Evolutionary conservation across 2,113 vertebrate genomes (phyloP), one percentile per base, ranked within the genome.

Genomic region (Cyprinodon brontotheroides): DNA sequence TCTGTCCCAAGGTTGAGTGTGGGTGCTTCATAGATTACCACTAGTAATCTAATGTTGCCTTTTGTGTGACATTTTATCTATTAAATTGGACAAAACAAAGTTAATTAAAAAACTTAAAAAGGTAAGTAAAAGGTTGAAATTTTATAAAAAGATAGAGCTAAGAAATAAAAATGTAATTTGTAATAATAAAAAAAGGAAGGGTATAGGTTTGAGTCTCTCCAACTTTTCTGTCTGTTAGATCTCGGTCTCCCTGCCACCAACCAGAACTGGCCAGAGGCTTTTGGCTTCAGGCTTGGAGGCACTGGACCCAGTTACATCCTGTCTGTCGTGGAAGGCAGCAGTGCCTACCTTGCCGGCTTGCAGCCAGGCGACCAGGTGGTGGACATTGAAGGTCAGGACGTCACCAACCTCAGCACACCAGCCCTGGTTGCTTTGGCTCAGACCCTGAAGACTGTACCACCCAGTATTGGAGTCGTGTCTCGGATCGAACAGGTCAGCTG

Each of bases 401-500:
- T 98, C 70, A 95, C 95, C 11, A 89, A 94, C 12, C 92, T 99
- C 90, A 95, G 93, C 92, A 91, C 90, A 0, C 91, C 96, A 62
- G 93, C 93, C 0, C 92, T 99, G 11, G 87, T 96, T 1, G 90
- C 89, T 57, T 87, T 98, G 85, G 98, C 97, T 36, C 92, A 94
- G 85, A 86, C 92, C 63, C 97, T 98, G 66, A 85, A 91, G 72
- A 96, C 94, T 0, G 96, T 98, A 17, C 98, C 97, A 0, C 97
- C 98, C 9, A 99, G 97, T 91, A 98, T 99, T 0, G 97, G 97
- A 0, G 98, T 98, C 75, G 95, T 98, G 81, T 97, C 96, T 7
- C 94, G 96, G 45, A 86, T 96, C 8, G 94, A 94, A 87, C 95
- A 94, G 81, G 94, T 94, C 47, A 72, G 73, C n/a, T 12, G 11